These are phyloP conservation scores for Camponotus floridanus DNA, from an alignment of 1,140 invertebrate species.

Conservation along the genomic window DNA sequence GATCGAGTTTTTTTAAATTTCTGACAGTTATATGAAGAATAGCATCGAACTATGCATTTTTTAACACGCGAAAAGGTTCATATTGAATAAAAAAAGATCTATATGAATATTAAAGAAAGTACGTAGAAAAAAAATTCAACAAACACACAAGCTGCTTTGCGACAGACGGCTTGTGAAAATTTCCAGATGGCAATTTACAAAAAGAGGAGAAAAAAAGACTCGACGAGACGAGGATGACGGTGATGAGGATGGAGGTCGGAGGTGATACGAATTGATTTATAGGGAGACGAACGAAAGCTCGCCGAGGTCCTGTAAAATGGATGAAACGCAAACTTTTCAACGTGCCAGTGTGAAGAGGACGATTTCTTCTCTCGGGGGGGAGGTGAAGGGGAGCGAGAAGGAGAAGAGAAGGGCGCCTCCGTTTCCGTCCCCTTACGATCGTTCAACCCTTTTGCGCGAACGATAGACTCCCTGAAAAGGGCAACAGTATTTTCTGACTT, in stretches of 20 bases:
- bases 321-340: conserved; percentile 72
- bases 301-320: conserved; percentile 57
- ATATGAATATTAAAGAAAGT: no score
- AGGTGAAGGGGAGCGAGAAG: no score
- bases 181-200: conserved; percentile 32
- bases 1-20: no score
- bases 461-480: conserved; percentile 55
- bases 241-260: conserved; percentile 7
- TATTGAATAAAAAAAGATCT: no score
- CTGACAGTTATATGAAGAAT: no score
- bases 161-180: not conserved
- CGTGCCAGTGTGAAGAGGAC: conserved; percentile 38
- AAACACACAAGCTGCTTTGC: conserved; percentile 36
- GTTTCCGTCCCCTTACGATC: not conserved
- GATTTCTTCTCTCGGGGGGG: conserved; percentile 61
- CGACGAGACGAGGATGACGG: conserved; percentile 14
- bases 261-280: conserved; percentile 71
- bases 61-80: no score
- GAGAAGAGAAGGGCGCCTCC: not conserved
- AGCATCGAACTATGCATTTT: no score
- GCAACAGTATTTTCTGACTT: conserved; percentile 58
- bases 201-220: not conserved
- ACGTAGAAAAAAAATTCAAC: conserved; percentile 27
- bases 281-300: conserved; percentile 64
- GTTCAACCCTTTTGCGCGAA: conserved; percentile 43